Evolutionary conservation across 1,140 invertebrate species (phyloP), one percentile per base, ranked within the genome.

Genomic region (Drosophila kikkawai): DNA sequence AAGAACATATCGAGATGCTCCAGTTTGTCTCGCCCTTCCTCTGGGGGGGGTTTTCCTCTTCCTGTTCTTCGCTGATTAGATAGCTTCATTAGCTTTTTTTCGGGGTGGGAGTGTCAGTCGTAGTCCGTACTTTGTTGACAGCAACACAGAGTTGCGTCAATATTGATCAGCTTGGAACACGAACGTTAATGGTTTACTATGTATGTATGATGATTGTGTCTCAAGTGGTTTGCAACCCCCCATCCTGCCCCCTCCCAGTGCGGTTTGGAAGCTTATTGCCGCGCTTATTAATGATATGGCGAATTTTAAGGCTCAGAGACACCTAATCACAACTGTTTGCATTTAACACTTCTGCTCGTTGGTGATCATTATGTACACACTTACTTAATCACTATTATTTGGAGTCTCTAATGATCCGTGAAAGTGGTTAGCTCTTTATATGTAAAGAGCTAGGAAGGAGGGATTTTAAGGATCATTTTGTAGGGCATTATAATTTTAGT

Each of bases 121-220:
- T 2, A 55, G 51, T 37, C 51, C 34, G 45, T 45, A 47, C 41
- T 59, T 77, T 77, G 75, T 77, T 77, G 75, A 69, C 75, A 57
- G 17, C 50, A 39, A 36, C 47, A 22, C 47, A 22, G 47, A 59
- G 63, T 76, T 76, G 74, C 57, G 75, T 78, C 50, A 78, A 78
- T 78, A 78, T 78, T 78, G 57, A 59, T 50, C 34, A 55, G 48
- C 41, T 53, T 34, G 29, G 41, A 75, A 77, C 34, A 59, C 42
- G 55, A 45, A 34, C 8, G 44, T 36, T 67, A 76, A 47, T 76
- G 74, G 51, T 75, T 55, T 50, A 19, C n/a, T 19, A 12, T 39
- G 19, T 56, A 11, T 22, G 17, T 19, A 19, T 55, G 53, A 26
- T 37, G 53, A 26, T 37, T 48, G 58, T 29, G 36, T 7, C 29